Conservation (phyloP, 2,888 invertebrate genomes). For the Aphidoletes aphidimyza region DNA sequence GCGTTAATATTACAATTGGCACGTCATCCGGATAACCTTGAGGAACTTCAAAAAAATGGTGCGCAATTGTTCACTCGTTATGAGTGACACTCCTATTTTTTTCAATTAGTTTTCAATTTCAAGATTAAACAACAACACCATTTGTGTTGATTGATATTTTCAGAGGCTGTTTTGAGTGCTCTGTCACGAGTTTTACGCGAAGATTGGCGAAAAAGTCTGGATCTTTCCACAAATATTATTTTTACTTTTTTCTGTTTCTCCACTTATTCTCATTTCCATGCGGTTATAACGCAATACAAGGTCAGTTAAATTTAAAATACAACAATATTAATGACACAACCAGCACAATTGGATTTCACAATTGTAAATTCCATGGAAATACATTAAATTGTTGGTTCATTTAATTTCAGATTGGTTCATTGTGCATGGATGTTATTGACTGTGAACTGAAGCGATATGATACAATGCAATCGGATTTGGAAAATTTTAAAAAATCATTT, state of each 20-base stretch:
- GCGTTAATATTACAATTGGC: slow-evolving; percentile 91
- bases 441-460: slow-evolving; percentile 94
- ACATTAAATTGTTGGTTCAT: neutral
- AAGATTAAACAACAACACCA: no score
- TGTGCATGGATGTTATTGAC: slow-evolving; percentile 96
- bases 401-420: slow-evolving; percentile 82
- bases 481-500: slow-evolving; percentile 68
- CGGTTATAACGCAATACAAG: slow-evolving; percentile 94
- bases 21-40: slow-evolving; percentile 92
- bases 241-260: slow-evolving; percentile 98
- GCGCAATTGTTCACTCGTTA: slow-evolving; percentile 59
- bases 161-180: slow-evolving; percentile 94
- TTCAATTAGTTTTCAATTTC: neutral
- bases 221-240: slow-evolving; percentile 94
- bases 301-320: slow-evolving; percentile 65
- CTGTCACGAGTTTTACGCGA: slow-evolving; percentile 94
- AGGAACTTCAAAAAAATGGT: slow-evolving; percentile 94
- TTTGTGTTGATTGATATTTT: slow-evolving; percentile 63
- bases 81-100: slow-evolving; percentile 32
- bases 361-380: neutral
- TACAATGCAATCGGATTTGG: slow-evolving; percentile 85
- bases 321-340: neutral
- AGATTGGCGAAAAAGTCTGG: slow-evolving; percentile 97
- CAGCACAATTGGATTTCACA: neutral
- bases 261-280: slow-evolving; percentile 93